These are phyloP conservation scores for Porites divaricata DNA, from an alignment of 92 coral and sea anemone species.

Conservation along the genomic window DNA sequence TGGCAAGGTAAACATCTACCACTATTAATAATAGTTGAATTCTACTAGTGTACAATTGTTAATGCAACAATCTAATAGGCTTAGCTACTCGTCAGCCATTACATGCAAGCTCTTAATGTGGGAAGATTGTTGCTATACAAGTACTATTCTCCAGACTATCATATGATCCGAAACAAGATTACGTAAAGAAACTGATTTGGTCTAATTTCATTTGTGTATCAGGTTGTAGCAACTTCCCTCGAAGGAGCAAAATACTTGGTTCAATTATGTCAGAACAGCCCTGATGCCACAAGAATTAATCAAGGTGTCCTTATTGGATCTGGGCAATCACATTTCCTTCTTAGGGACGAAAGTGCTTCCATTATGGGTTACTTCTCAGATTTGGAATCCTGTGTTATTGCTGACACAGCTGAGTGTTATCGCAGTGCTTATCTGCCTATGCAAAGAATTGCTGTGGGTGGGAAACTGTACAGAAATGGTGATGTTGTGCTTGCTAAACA, in stretches of 20 bases:
- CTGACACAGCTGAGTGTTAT: slow-evolving; percentile 47
- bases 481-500: slow-evolving; percentile 50
- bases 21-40: too few species aligned
- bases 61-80: too few species aligned
- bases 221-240: slow-evolving; percentile 65
- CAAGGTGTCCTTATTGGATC: slow-evolving; percentile 66
- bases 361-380: slow-evolving; percentile 42
- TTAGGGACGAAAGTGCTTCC: slow-evolving; percentile 37
- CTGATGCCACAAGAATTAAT: slow-evolving; percentile 50
- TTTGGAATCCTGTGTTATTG: slow-evolving; percentile 46
- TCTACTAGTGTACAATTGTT: not conserved
- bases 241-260: slow-evolving; percentile 63
- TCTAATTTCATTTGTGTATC: slow-evolving; percentile 20
- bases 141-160: not conserved
- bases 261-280: slow-evolving; percentile 43
- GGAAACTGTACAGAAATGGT: slow-evolving; percentile 63
- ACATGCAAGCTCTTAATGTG: too few species aligned
- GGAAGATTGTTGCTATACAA: not conserved
- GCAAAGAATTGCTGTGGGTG: slow-evolving; percentile 50
- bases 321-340: slow-evolving; percentile 45
- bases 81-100: too few species aligned
- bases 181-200: slow-evolving; percentile 10
- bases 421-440: slow-evolving; percentile 66
- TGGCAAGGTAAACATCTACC: too few species aligned
- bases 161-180: not conserved